A percentile compares a stretch with the other conserved stretches of the same genome.
These are phyloP conservation scores for Maccullochella peelii DNA, from an alignment of 2,113 vertebrate species.

Conservation along the genomic window DNA sequence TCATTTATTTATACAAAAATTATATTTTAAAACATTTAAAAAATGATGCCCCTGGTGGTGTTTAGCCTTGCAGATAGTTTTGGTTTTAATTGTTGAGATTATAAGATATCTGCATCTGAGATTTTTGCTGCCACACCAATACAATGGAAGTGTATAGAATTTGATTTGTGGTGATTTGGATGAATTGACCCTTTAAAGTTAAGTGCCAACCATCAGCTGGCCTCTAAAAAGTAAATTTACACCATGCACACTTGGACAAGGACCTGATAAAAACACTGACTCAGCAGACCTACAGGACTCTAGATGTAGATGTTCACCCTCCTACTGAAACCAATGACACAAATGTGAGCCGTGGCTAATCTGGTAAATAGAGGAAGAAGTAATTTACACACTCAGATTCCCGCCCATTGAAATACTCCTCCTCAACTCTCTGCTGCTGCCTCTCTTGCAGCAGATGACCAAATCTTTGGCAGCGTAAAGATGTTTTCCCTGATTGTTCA, in stretches of 20 bases:
- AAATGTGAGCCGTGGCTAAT: constrained; percentile 7
- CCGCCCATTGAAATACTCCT: constrained; percentile 3
- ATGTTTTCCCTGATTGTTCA: constrained; percentile 45
- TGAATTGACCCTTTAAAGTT: not conserved
- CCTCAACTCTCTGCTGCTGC: not conserved
- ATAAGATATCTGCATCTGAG: not conserved
- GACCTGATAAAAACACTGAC: constrained; percentile 8
- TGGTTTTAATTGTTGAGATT: no score
- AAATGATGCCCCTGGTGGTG: no score
- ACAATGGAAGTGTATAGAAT: not conserved
- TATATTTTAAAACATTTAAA: not conserved
- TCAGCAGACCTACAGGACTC: constrained; percentile 23
- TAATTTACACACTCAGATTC: constrained; percentile 11
- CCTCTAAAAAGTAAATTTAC: constrained; percentile 15
- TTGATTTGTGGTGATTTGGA: constrained; percentile 7
- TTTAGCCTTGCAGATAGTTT: not conserved
- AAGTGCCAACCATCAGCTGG: not conserved
- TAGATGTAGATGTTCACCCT: constrained; percentile 6
- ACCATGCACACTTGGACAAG: not conserved
- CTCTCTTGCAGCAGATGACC: constrained; percentile 24
- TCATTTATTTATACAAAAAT: no score
- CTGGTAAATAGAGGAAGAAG: constrained; percentile 29
- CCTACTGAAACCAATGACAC: not conserved
- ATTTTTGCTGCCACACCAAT: not conserved
- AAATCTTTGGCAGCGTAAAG: constrained; percentile 21